A percentile compares a stretch with the other conserved stretches of the same genome.
These are phyloP conservation scores for Pimpla rufipes DNA, from an alignment of 2,888 invertebrate genomes.

Conservation along the genomic window DNA sequence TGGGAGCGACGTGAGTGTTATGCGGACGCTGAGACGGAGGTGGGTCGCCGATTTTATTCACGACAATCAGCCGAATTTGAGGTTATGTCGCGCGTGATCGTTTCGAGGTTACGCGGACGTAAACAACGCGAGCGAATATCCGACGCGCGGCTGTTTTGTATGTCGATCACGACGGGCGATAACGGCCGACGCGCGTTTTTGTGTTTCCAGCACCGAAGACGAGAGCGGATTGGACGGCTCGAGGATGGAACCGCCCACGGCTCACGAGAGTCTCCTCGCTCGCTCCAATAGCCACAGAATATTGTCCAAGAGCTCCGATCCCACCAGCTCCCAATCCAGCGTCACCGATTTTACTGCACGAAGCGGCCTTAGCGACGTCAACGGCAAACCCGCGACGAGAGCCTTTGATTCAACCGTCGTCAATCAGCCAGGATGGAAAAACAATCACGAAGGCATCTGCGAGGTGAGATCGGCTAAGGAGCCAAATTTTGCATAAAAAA, in stretches of 20 bases:
- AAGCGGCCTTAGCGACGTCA: slow-evolving; percentile 80
- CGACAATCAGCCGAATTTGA: slow-evolving; percentile 40
- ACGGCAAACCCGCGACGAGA: slow-evolving; percentile 75
- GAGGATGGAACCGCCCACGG: slow-evolving; percentile 76
- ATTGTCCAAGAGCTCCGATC: slow-evolving; percentile 76
- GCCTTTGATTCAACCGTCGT: slow-evolving; percentile 36
- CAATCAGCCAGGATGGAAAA: slow-evolving; percentile 75
- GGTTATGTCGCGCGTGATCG: no score
- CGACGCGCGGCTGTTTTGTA: neutral
- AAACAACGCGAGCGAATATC: slow-evolving; percentile 28
- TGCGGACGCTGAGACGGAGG: slow-evolving; percentile 53
- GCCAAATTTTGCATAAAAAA: neutral
- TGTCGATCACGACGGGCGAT: neutral
- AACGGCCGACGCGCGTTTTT: slow-evolving; percentile 19
- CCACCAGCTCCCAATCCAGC: slow-evolving; percentile 79
- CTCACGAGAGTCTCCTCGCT: slow-evolving; percentile 75
- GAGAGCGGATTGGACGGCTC: slow-evolving; percentile 76
- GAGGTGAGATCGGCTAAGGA: slow-evolving; percentile 72
- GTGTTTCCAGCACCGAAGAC: slow-evolving; percentile 75
- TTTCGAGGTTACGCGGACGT: no score
- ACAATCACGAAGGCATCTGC: slow-evolving; percentile 81
- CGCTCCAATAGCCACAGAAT: slow-evolving; percentile 75
- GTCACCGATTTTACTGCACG: slow-evolving; percentile 76
- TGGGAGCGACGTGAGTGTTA: slow-evolving; percentile 52
- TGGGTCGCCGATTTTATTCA: slow-evolving; percentile 54